A percentile compares a stretch with the other conserved stretches of the same genome.
Conservation (phyloP, 1,140 invertebrate species). For the Drosophila lacteicornis region DNA sequence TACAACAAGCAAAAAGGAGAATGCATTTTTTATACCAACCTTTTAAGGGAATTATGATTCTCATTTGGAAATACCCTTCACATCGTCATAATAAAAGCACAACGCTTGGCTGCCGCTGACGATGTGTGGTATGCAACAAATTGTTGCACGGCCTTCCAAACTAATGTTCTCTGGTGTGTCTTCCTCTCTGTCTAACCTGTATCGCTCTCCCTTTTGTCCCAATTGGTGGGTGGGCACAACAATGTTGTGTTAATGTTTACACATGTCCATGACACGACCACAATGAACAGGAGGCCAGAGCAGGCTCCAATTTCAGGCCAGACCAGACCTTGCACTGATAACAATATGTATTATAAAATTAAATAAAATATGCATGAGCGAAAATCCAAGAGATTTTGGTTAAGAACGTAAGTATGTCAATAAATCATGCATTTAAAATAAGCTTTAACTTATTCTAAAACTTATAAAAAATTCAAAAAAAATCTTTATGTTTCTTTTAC, state of each 20-base stretch:
- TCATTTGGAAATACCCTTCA: not conserved
- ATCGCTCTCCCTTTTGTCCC: not conserved
- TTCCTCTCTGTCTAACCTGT: slow-evolving; percentile 9
- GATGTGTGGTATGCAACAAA: slow-evolving; percentile 64
- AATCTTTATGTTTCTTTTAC: rapidly evolving
- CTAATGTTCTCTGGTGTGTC: slow-evolving; percentile 48
- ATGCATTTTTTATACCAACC: not conserved
- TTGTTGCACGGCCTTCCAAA: slow-evolving; percentile 67
- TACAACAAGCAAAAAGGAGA: too few species aligned
- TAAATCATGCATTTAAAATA: not conserved
- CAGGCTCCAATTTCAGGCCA: slow-evolving; percentile 48
- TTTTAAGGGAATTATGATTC: not conserved
- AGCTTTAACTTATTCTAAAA: not conserved
- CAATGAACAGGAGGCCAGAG: slow-evolving; percentile 70
- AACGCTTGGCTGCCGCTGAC: slow-evolving; percentile 31
- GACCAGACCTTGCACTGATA: not conserved
- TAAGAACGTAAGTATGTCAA: too few species aligned
- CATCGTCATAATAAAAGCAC: slow-evolving; percentile 52
- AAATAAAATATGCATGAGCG: too few species aligned
- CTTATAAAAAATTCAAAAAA: not conserved
- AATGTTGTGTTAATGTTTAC: slow-evolving; percentile 80
- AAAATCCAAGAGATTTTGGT: too few species aligned
- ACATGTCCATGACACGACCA: slow-evolving; percentile 76
- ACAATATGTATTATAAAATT: too few species aligned
- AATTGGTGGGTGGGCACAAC: slow-evolving; percentile 35